Conservation (phyloP, 2,888 invertebrate genomes). For the Thecophora atra region DNA sequence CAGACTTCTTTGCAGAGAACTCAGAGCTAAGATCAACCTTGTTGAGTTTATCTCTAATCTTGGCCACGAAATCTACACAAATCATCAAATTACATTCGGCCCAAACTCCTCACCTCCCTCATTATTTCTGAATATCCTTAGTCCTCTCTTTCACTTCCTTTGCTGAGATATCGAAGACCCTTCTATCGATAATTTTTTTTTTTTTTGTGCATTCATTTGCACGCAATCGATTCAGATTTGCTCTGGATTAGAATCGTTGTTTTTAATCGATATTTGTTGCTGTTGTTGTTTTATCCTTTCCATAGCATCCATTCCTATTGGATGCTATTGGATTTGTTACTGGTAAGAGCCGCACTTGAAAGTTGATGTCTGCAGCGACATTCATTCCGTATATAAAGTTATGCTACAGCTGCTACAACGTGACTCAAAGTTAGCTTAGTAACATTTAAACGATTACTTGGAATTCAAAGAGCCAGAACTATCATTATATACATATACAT, state of each 20-base stretch:
- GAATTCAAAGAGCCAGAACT: too few relatives aligned
- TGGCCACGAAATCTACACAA: slow-evolving; percentile 38
- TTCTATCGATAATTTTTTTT: neutral
- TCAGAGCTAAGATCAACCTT: neutral
- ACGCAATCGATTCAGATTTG: slow-evolving; percentile 32
- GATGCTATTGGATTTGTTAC: neutral
- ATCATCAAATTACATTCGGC: slow-evolving; percentile 42
- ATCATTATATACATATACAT: too few relatives aligned
- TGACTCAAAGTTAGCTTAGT: neutral
- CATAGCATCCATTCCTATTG: neutral
- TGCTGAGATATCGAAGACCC: neutral
- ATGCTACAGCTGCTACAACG: too few relatives aligned
- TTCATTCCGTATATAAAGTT: neutral
- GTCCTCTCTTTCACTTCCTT: neutral
- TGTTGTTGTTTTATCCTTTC: neutral
- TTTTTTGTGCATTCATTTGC: slow-evolving; percentile 20
- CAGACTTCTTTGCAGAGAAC: neutral
- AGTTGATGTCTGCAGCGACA: neutral
- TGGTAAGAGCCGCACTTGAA: neutral
- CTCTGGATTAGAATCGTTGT: slow-evolving; percentile 22
- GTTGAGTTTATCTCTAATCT: slow-evolving; percentile 29
- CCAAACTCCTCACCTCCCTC: neutral
- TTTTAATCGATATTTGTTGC: slow-evolving; percentile 17
- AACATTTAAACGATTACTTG: too few relatives aligned
- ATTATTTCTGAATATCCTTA: neutral